Base-by-base conservation (phyloP, 2,113 vertebrate genomes). In the Antechinus stuartii region DNA sequence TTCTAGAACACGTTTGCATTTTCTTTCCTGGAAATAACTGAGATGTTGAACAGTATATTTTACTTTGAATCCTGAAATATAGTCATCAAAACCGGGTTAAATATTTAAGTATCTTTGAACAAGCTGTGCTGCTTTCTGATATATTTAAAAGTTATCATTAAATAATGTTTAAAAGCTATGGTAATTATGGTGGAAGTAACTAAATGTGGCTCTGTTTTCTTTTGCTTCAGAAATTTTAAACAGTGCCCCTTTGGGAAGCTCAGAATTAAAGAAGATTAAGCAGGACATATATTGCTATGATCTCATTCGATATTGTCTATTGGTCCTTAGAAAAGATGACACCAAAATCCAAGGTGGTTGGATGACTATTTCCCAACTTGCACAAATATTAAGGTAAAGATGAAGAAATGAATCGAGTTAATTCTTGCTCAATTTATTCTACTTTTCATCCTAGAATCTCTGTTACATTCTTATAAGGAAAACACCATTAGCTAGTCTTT, bases 371-470 rank as follows among this genome's bases (percentile, higher is more conserved):
- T 98, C 98, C 52, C 98, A 98, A 92, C 97, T 99, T 94, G 98
- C 99, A 95, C 98, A 99, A 93, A 98, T 98, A 96, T 90, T 99
- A 93, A 99, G 99, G 99, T 99, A 98, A 35, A 98, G 98, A 94
- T 94, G 61, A 96, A 96, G 54, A 53, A 93, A 7, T 92, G 92
- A 90, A 1, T 91, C 5, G 92, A 94, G 19, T 91, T 56, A 49
- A 92, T 97, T 97, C 23, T 95, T 24, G 30, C 56, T 97, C 94
- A 96, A 42, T 95, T 16, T 42, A 95, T 91, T 95, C 94, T 54
- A 49, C 95, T 91, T 95, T 90, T 95, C 94, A 91, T 92, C 96
- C 14, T 84, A 23, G 90, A 96, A 91, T 46, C 24, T 96, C 46
- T 91, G 5, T 96, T 68, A 57, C 8, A 16, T 84, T 84, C 19